Base-by-base conservation (phyloP, 2,113 vertebrate genomes). In the Circaetus cinerascens region DNA sequence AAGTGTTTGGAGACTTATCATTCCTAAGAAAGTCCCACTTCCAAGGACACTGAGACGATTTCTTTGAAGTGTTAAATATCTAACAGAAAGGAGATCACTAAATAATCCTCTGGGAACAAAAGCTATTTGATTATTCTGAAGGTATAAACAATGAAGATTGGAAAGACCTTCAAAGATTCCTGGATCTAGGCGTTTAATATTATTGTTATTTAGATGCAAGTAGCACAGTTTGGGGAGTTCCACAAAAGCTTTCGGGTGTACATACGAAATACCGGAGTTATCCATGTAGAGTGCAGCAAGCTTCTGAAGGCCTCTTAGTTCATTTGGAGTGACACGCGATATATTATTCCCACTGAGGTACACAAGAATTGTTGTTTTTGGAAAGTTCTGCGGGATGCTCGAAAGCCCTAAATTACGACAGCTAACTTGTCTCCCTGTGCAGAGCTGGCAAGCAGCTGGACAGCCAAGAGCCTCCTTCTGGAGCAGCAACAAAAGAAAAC, bases 341-440 rank as follows among this genome's bases (percentile, higher is more conserved):
- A 98, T 95, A 86, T 98, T 98, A 97, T 98, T 98, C 86, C 97
- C 97, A 97, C 94, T 97, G 77, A 98, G 90, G 91, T 95, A 98
- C 17, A 98, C 17, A 84, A 98, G 90, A 95, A 96, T 14, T 86
- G 90, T 73, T 17, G 92, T 97, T 94, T 97, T 91, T 72, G 98
- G 91, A 46, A 98, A 96, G 86, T 96, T 98, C 91, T 30, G 86
- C 10, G 98, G 97, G 90, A 98, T 90, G 51, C 80, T 85, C 1
- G 56, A 98, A 96, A 98, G 96, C 81, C 96, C 98, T 95, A 94
- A 88, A 34, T 98, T 97, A 93, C 46, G 73, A 75, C 98, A 98
- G 88, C 97, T 97, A 94, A 97, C 97, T 88, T 97, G 97, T 91
- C 92, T 98, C 95, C 88, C 96, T 83, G 95, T 97, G 88, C 97